phyloP scores from a whole-genome alignment of 2,113 vertebrate genomes.

The Austrofundulus limnaeus region DNA sequence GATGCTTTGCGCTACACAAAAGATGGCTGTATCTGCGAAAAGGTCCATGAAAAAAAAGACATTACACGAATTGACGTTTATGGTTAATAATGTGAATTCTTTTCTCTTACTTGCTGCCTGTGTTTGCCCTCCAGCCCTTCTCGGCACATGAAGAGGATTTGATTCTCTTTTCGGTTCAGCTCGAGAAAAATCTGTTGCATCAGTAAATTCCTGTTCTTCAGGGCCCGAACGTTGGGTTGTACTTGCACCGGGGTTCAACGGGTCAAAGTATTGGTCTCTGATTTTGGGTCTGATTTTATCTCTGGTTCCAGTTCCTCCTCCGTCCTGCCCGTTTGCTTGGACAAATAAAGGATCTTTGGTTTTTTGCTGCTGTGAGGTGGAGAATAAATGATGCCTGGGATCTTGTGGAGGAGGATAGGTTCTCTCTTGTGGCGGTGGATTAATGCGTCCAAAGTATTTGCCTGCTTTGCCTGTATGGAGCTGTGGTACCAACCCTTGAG shows the following conservation, averaged over 20 bases:
- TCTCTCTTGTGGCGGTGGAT: slow-evolving; percentile 14
- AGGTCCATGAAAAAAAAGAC: background rate
- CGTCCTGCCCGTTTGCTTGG: slow-evolving; percentile 5
- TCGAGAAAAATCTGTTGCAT: slow-evolving; percentile 19
- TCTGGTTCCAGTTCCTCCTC: slow-evolving; percentile 7
- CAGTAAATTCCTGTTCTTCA: slow-evolving; percentile 24
- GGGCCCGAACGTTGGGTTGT: slow-evolving; percentile 23
- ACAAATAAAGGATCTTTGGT: slow-evolving; percentile 7
- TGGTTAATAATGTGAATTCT: slow-evolving; percentile 22
- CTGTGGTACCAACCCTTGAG: slow-evolving; percentile 2
- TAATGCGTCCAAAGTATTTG: slow-evolving; percentile 18
- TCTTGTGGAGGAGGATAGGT: slow-evolving; percentile 24
- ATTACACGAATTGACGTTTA: slow-evolving; percentile 5
- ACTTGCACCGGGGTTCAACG: slow-evolving; percentile 14
- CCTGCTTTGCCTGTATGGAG: background rate
- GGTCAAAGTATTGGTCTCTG: slow-evolving; percentile 10
- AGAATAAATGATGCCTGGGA: background rate
- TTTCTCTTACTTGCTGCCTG: slow-evolving; percentile 61
- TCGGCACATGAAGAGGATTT: slow-evolving; percentile 34
- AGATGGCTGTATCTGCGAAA: no score
- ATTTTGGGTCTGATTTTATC: slow-evolving; percentile 14
- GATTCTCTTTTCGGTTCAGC: slow-evolving; percentile 25
- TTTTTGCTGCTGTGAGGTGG: background rate
- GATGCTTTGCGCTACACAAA: no score
- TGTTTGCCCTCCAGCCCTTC: slow-evolving; percentile 40